These are phyloP conservation scores for Strigamia maritima DNA, from an alignment of 2,888 invertebrate genomes.

Conservation along the genomic window DNA sequence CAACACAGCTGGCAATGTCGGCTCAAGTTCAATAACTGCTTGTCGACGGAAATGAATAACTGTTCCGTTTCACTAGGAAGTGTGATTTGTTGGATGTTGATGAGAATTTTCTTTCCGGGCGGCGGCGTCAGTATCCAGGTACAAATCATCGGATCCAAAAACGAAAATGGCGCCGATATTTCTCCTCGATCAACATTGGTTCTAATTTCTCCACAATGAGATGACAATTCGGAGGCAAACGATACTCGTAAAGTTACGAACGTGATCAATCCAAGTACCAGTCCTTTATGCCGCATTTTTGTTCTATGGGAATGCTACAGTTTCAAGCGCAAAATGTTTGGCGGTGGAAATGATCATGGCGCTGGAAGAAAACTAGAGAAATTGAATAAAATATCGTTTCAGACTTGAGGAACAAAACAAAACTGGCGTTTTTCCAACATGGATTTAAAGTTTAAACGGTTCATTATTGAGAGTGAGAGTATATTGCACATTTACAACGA, in stretches of 20 bases:
- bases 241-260: neutral
- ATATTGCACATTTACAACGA: neutral
- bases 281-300: neutral
- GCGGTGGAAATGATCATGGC: neutral
- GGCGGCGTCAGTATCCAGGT: constrained; percentile 19
- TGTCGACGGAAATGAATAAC: neutral
- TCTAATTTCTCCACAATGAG: neutral
- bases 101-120: constrained; percentile 37
- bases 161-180: constrained; percentile 17
- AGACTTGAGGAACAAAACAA: too few species aligned
- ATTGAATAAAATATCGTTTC: neutral
- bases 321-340: neutral
- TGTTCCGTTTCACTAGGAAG: constrained; percentile 24
- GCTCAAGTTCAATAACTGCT: neutral
- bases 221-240: neutral
- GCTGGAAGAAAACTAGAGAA: neutral
- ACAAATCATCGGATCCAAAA: neutral
- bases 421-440: neutral
- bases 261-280: neutral
- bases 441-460: neutral
- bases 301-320: neutral
- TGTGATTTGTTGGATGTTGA: constrained; percentile 8
- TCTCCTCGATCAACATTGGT: constrained; percentile 17
- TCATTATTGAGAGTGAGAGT: neutral
- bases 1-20: constrained; percentile 31